phyloP scores from a whole-genome alignment of 2,888 invertebrate genomes.

The Marasmarcha lunaedactyla region DNA sequence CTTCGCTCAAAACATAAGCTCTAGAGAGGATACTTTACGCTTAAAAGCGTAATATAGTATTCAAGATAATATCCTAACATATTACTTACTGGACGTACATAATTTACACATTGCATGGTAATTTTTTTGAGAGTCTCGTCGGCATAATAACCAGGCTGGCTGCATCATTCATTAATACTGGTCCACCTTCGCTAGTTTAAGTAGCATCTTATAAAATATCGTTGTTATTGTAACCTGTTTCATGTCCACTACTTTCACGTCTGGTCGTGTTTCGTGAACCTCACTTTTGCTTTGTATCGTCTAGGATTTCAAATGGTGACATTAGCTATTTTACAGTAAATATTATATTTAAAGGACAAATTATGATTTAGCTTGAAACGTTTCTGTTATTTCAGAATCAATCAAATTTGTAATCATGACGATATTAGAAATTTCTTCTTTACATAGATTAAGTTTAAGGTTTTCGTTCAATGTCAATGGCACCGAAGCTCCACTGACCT shows the following conservation, averaged over 20 bases:
- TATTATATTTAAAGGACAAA: too few relatives aligned
- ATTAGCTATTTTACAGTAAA: background rate
- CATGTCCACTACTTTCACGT: background rate
- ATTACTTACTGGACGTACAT: background rate
- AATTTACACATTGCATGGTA: background rate
- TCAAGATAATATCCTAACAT: background rate
- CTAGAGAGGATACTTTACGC: too few relatives aligned
- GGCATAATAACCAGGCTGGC: background rate
- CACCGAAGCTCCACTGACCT: constrained; percentile 36
- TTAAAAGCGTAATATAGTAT: background rate
- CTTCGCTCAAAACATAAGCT: too few relatives aligned
- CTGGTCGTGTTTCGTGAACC: background rate
- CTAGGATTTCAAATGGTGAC: background rate
- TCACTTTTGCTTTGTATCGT: background rate
- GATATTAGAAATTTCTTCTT: too few relatives aligned
- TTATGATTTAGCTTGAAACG: too few relatives aligned
- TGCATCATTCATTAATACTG: background rate
- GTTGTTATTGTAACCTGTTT: background rate
- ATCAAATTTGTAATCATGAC: too few relatives aligned
- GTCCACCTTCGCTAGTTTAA: background rate
- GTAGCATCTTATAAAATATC: background rate
- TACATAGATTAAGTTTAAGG: too few relatives aligned
- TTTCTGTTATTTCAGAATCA: too few relatives aligned
- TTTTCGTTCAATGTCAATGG: too few relatives aligned
- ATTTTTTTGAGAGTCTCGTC: background rate